A percentile compares a stretch with the other conserved stretches of the same genome.
Conservation (phyloP, 2,113 vertebrate genomes). For the Ploceus nigricollis region DNA sequence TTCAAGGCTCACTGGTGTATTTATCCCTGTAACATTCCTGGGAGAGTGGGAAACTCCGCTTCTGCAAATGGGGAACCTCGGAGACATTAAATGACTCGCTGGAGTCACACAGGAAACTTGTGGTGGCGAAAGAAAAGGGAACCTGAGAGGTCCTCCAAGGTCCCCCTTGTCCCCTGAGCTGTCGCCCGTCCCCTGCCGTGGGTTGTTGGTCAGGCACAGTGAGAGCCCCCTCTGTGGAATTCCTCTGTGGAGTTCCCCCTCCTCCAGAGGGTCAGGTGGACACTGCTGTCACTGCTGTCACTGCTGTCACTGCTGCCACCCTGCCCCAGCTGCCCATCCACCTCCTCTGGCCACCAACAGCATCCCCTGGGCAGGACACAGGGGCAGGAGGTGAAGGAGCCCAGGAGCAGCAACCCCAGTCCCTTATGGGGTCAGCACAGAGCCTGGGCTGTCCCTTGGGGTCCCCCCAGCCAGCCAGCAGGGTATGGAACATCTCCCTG, state of each 20-base stretch:
- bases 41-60: neutral
- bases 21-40: neutral
- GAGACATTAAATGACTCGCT: neutral
- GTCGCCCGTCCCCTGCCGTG: accelerated
- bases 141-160: neutral
- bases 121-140: neutral
- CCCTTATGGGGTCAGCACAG: neutral
- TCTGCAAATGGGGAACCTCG: neutral
- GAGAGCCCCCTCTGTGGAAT: neutral
- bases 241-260: neutral
- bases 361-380: accelerated
- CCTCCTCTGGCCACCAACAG: neutral
- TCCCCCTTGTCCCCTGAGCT: neutral
- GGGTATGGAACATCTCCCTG: neutral
- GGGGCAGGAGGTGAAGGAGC: neutral
- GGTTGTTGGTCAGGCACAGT: neutral
- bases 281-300: neutral
- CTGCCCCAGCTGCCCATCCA: accelerated
- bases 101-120: neutral
- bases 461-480: neutral
- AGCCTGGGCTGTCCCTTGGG: neutral
- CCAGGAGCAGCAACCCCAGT: no score
- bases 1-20: accelerated
- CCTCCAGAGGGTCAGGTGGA: neutral
- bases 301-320: neutral